phyloP scores from a whole-genome alignment of 2,797 vertebrate genomes.

The Craterocephalus amniculus region DNA sequence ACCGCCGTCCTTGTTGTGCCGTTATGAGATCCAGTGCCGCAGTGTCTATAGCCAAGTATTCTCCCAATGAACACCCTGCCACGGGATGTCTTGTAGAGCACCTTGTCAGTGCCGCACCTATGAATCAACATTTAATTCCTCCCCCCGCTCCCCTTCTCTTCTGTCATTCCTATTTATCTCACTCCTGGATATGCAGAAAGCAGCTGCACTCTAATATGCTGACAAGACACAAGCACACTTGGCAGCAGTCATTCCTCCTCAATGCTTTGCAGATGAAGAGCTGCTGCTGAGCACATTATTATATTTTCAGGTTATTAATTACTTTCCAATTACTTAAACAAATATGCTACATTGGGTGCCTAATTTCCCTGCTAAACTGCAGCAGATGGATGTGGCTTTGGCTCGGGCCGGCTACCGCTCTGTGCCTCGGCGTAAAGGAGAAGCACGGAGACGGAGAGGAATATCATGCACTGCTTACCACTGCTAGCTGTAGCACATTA shows the following conservation, averaged over 20 bases:
- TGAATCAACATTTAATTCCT: constrained; percentile 55
- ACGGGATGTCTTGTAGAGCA: constrained; percentile 49
- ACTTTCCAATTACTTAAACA: constrained; percentile 85
- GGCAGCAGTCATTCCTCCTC: constrained; percentile 35
- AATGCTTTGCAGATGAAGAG: constrained; percentile 57
- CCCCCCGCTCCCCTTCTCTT: constrained; percentile 33
- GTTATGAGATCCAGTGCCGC: constrained; percentile 54
- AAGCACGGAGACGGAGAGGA: constrained; percentile 31
- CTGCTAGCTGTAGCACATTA: constrained; percentile 69
- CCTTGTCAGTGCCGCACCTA: constrained; percentile 41
- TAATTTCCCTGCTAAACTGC: constrained; percentile 82
- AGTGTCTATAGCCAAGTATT: constrained; percentile 49
- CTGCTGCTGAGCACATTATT: constrained; percentile 65
- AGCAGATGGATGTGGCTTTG: constrained; percentile 80
- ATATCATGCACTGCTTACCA: constrained; percentile 40
- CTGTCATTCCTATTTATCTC: constrained; percentile 61
- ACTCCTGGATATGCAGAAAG: constrained; percentile 32
- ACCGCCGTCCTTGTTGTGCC: constrained; percentile 46
- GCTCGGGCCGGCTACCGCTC: constrained; percentile 34
- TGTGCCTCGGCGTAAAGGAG: constrained; percentile 39
- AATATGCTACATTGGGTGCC: constrained; percentile 84
- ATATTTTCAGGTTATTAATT: constrained; percentile 84
- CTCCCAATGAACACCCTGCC: constrained; percentile 39
- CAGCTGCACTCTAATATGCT: constrained; percentile 53
- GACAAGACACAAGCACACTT: constrained; percentile 50